These are phyloP conservation scores for Clarias platycephalus DNA, from an alignment of 2,797 vertebrate species.

Conservation along the genomic window DNA sequence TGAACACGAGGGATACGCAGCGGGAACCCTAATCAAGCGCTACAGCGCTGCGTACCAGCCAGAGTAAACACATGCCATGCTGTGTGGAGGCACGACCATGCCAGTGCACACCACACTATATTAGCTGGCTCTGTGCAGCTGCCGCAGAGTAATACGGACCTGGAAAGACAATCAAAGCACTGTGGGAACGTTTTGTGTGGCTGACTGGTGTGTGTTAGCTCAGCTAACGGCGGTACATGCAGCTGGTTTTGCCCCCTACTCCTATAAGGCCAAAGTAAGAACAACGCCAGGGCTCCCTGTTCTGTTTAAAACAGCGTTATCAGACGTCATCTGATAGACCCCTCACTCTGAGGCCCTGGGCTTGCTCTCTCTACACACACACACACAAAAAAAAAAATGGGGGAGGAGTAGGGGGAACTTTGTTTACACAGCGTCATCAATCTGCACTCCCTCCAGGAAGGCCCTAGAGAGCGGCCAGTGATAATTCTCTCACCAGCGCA, in stretches of 20 bases:
- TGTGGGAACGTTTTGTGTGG: neutral
- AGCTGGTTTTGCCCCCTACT: neutral
- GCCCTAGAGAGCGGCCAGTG: slow-evolving; percentile 67
- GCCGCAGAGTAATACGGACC: neutral
- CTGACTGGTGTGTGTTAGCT: neutral
- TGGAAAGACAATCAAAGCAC: slow-evolving; percentile 1
- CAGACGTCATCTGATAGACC: slow-evolving; percentile 47
- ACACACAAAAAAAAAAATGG: slow-evolving; percentile 22
- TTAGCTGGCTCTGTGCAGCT: slow-evolving; percentile 12
- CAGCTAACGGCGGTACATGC: neutral
- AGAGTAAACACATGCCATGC: slow-evolving; percentile 44
- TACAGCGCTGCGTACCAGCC: slow-evolving; percentile 27
- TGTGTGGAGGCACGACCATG: slow-evolving; percentile 26
- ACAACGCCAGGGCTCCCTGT: slow-evolving; percentile 20
- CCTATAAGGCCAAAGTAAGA: slow-evolving; percentile 39
- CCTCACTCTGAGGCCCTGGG: slow-evolving; percentile 21
- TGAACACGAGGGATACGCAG: slow-evolving; percentile 37
- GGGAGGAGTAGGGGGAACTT: slow-evolving; percentile 38
- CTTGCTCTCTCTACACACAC: neutral
- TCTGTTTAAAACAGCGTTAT: slow-evolving; percentile 44
- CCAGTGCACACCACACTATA: slow-evolving; percentile 15
- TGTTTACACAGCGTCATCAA: slow-evolving; percentile 72
- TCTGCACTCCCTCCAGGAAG: slow-evolving; percentile 66
- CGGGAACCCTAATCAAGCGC: slow-evolving; percentile 28
- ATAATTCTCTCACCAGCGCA: slow-evolving; percentile 71